These are phyloP conservation scores for Pectinophora gossypiella DNA, from an alignment of 1,140 invertebrate genomes.

Conservation along the genomic window DNA sequence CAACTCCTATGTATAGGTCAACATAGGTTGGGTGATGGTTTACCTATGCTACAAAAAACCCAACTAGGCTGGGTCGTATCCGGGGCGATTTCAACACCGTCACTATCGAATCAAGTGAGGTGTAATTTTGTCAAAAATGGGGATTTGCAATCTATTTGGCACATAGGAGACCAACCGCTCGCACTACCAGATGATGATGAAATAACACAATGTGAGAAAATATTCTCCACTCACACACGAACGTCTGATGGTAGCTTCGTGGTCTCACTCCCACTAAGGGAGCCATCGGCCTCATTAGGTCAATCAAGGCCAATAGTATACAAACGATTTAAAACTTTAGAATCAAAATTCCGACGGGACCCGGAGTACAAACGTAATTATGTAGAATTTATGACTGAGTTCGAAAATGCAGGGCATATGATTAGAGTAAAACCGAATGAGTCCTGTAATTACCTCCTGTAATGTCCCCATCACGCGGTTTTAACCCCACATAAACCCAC, in stretches of 20 bases:
- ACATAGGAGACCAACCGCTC: not conserved
- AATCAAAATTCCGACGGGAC: not conserved
- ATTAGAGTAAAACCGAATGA: not conserved
- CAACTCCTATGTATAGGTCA: not conserved
- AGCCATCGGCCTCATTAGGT: not conserved
- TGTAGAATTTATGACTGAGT: not conserved
- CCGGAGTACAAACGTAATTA: not conserved
- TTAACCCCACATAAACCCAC: not conserved
- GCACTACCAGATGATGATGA: not conserved
- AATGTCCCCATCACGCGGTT: not conserved
- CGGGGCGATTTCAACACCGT: not conserved
- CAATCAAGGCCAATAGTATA: not conserved
- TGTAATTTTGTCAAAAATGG: not conserved
- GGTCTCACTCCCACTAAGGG: not conserved
- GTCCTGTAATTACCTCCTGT: not conserved
- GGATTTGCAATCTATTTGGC: not conserved
- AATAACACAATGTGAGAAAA: not conserved
- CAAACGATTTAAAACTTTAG: not conserved
- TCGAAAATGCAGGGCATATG: not conserved
- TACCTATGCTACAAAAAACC: not conserved
- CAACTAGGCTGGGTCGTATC: not conserved
- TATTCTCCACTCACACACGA: not conserved
- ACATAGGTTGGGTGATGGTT: not conserved
- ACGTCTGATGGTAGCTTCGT: slow-evolving; percentile 2
- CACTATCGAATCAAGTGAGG: not conserved